phyloP scores from a whole-genome alignment of 2,797 vertebrate genomes.

The Silurus lanzhouensis region DNA sequence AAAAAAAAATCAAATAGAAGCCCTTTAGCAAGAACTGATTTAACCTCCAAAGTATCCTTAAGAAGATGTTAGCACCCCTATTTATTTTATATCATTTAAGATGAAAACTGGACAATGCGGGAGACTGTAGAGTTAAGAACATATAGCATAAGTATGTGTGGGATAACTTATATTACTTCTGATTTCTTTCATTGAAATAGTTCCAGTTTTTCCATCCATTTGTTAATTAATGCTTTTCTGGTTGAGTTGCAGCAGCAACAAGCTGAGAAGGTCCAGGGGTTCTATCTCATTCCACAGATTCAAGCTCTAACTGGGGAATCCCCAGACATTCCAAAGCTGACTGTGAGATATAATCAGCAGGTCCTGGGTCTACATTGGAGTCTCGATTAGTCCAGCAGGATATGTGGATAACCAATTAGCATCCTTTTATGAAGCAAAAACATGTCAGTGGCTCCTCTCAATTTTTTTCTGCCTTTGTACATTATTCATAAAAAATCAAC shows the following conservation, averaged over 20 bases:
- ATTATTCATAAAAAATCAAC: background rate
- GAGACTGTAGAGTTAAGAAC: background rate
- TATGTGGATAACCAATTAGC: background rate
- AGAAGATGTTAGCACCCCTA: background rate
- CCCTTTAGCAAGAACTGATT: background rate
- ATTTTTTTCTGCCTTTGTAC: background rate
- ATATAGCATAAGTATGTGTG: background rate
- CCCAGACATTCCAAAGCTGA: background rate
- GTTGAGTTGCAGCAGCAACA: background rate
- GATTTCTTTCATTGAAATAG: background rate
- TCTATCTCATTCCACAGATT: background rate
- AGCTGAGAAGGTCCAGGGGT: background rate
- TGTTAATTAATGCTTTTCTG: background rate
- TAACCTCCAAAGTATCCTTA: background rate
- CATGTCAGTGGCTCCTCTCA: background rate
- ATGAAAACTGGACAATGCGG: background rate
- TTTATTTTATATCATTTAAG: background rate
- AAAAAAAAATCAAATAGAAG: background rate
- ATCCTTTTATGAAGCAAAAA: background rate
- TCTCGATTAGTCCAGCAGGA: background rate
- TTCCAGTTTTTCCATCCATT: background rate
- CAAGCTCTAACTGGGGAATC: background rate
- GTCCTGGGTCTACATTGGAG: background rate
- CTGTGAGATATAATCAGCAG: background rate
- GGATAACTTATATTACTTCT: background rate